Percentiles rank a stretch among this genome's conserved stretches.
phyloP scores from a whole-genome alignment of 2,797 vertebrate species.

The Gallinago solitaria region DNA sequence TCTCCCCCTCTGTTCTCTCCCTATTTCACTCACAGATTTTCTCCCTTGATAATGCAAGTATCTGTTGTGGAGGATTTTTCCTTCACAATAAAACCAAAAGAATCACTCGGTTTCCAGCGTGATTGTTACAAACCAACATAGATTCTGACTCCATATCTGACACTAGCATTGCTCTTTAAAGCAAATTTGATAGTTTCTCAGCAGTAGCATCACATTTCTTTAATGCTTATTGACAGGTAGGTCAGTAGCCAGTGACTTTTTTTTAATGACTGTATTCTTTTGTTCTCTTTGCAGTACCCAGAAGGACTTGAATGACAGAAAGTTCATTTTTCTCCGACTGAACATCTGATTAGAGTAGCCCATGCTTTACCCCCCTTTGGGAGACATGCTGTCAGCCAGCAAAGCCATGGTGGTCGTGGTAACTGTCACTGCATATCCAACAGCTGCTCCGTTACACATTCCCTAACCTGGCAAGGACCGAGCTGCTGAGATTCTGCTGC shows the following conservation, averaged over 20 bases:
- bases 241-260: conserved; percentile 43
- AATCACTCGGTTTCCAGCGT: background rate
- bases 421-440: conserved; percentile 64
- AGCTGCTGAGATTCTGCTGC: background rate
- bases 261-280: conserved; percentile 50
- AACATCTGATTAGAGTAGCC: conserved; percentile 68
- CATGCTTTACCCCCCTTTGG: conserved; percentile 53
- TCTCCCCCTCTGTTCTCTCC: background rate
- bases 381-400: conserved; percentile 63
- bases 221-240: conserved; percentile 47
- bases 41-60: background rate
- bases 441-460: conserved; percentile 60
- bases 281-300: conserved; percentile 45
- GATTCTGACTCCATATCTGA: background rate
- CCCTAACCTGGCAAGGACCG: conserved; percentile 50
- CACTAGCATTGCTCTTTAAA: background rate
- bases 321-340: conserved; percentile 62
- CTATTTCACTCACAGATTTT: background rate
- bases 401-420: conserved; percentile 47
- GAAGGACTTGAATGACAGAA: conserved; percentile 60
- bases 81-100: background rate
- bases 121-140: background rate
- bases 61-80: background rate
- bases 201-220: conserved; percentile 6
- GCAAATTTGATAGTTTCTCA: background rate